Evolutionary conservation across 23 tunicate genomes (phyloP).

Genomic region (Corella eumyota): DNA sequence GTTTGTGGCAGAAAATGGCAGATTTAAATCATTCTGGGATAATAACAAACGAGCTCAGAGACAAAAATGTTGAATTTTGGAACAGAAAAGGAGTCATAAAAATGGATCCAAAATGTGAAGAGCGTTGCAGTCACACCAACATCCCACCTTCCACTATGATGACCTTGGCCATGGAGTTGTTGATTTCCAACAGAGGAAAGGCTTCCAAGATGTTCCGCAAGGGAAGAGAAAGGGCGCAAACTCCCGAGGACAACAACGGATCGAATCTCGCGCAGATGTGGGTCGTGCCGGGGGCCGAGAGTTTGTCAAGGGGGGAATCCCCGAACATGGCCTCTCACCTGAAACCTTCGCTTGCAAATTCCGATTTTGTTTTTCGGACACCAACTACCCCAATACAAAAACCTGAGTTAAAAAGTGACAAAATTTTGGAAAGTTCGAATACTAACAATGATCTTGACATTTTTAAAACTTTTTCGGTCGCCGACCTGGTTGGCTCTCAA

Average conservation of each 20-base stretch:
- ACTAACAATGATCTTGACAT: conserved; percentile 7
- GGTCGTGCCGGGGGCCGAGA: conserved; percentile 52
- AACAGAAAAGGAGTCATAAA: conserved; percentile 32
- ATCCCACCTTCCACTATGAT: conserved; percentile 78
- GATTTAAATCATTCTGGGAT: too few species aligned
- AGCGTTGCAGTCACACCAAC: conserved; percentile 58
- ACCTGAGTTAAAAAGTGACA: neutral
- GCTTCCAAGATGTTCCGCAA: conserved; percentile 52
- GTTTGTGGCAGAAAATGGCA: too few species aligned
- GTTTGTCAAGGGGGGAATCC: neutral
- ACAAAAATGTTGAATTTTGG: too few species aligned
- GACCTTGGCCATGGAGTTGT: conserved; percentile 82
- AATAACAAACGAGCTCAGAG: too few species aligned
- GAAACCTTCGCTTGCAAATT: conserved; percentile 29
- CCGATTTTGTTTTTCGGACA: conserved; percentile 23
- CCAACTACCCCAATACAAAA: neutral
- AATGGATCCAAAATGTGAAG: conserved; percentile 34
- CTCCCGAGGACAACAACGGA: conserved; percentile 3
- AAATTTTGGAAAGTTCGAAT: conserved; percentile 1
- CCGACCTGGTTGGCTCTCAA: conserved; percentile 55
- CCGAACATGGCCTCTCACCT: conserved; percentile 59
- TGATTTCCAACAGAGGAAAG: conserved; percentile 48
- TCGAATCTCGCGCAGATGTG: conserved; percentile 48
- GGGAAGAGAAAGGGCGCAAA: conserved; percentile 26
- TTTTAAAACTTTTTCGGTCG: conserved; percentile 21